Evolutionary conservation across 2,888 invertebrate species (phyloP), one percentile per base, ranked within the genome.

Genomic region (Archips xylosteana): DNA sequence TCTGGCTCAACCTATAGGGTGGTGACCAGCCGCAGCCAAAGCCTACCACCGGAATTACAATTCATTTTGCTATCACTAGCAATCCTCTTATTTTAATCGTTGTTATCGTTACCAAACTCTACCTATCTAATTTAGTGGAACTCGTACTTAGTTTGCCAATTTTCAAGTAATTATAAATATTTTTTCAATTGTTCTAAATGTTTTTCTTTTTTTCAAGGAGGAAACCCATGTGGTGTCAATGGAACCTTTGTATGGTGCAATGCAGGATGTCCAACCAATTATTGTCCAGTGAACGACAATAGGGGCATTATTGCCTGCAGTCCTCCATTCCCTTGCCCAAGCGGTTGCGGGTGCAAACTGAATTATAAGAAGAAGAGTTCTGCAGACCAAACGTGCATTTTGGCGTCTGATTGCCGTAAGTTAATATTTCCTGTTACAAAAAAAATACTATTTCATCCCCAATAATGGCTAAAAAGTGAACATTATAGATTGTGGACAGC

Each of bases 291-390:
- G 5, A 71, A 80, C 39, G 87, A 89, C 49, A 79, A 65, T 9
- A 78, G 76, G 4, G 82, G 34, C 0, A 76, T 78, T 0, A 54
- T 84, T 12, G 82, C 80, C 1, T 90, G 90, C 57, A 75, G 74
- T 0, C 77, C 78, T 0, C 78, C 86, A 0, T 76, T 73, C 32
- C 84, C 83, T 0, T 90, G 90, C 34, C 81, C 75, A 3, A 81
- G 85, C n/a, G 90, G 90, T 0, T 90, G 90, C 74, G 74, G 75
- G n/a, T 90, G 90, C 68, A 78, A 76, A 34, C 12, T 36, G 5
- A 82, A 83, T 49, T 80, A 87, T 70, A 81, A 72, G 65, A 78
- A 79, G 47, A 77, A 76, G 71, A 85, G 80, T 70, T 61, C 71
- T 13, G 71, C 80, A 0, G 81, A 87, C 12, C 69, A 81, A 0